phyloP scores from a whole-genome alignment of 2,888 invertebrate species.

The Amiota mariae region DNA sequence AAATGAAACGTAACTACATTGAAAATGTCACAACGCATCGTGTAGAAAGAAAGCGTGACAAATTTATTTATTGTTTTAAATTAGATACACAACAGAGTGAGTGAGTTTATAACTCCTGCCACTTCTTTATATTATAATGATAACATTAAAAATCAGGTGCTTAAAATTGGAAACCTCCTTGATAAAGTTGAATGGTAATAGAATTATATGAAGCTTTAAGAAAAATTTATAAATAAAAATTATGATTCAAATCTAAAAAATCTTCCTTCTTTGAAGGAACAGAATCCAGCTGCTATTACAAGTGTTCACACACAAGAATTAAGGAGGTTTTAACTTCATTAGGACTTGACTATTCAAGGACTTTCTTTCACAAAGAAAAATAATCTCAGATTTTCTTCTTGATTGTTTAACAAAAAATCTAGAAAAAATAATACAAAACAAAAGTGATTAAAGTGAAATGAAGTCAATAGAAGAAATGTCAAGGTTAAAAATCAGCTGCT shows the following conservation, averaged over 20 bases:
- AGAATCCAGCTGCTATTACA: no score
- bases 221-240: no score
- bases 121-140: no score
- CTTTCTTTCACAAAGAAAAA: background rate
- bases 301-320: background rate
- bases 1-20: slow-evolving; percentile 24
- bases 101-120: no score
- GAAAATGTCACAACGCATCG: background rate
- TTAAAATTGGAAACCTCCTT: no score
- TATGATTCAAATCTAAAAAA: no score
- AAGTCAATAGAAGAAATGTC: slow-evolving; percentile 27
- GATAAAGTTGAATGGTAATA: no score
- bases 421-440: background rate
- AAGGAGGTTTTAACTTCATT: background rate
- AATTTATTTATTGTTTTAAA: slow-evolving; percentile 26
- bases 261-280: no score
- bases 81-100: slow-evolving; percentile 10
- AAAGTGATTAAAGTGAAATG: background rate
- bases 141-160: no score
- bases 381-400: background rate
- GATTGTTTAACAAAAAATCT: background rate
- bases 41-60: slow-evolving; percentile 23
- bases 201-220: no score
- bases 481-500: slow-evolving; percentile 35
- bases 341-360: background rate